Evolutionary conservation across 2,797 vertebrate genomes (phyloP).

Genomic region (Phylloscopus collybita): DNA sequence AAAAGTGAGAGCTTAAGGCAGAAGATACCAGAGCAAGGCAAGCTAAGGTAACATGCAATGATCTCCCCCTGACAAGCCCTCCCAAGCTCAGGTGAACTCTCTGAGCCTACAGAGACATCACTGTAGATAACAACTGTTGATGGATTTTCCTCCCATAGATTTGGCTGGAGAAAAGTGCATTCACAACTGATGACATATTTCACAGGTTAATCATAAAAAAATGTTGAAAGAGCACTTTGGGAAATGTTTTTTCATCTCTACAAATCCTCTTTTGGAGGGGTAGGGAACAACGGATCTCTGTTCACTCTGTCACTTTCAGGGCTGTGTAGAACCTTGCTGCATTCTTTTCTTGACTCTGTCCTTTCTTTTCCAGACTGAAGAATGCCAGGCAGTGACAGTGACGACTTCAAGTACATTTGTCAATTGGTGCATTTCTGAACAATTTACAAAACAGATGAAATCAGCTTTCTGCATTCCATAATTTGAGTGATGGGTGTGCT

Average conservation of each 20-base stretch:
- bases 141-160: not conserved
- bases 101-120: not conserved
- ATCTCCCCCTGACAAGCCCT: not conserved
- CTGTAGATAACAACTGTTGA: accelerated
- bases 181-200: not conserved
- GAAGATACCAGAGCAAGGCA: not conserved
- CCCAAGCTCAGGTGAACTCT: not conserved
- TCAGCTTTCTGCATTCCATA: not conserved
- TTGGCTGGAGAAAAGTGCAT: not conserved
- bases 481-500: not conserved
- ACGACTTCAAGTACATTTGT: not conserved
- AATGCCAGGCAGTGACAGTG: not conserved
- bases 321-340: not conserved
- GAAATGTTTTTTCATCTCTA: not conserved
- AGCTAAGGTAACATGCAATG: not conserved
- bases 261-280: not conserved
- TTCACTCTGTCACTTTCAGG: not conserved
- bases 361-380: not conserved
- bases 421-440: not conserved
- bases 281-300: not conserved
- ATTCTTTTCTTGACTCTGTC: not conserved
- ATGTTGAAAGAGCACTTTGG: not conserved
- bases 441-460: not conserved
- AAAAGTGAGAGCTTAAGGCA: not conserved
- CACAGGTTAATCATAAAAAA: not conserved